A percentile compares a stretch with the other conserved stretches of the same genome.
phyloP scores from a whole-genome alignment of 2,888 invertebrate genomes.

The Elegia similella region DNA sequence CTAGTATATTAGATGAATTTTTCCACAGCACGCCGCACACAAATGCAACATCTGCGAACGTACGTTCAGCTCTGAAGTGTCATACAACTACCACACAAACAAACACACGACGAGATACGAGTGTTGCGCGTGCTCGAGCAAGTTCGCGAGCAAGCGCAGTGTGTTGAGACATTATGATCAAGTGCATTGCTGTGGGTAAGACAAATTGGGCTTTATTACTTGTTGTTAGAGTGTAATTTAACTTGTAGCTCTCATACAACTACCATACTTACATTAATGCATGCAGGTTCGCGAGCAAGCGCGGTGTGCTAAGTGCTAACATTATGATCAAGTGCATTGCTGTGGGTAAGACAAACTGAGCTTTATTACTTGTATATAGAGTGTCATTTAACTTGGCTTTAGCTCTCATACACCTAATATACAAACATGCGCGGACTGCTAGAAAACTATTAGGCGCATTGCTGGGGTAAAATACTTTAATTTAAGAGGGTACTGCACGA shows the following conservation, averaged over 20 bases:
- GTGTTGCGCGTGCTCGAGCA: conserved; percentile 41
- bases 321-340: conserved; percentile 43
- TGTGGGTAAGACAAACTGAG: conserved; percentile 32
- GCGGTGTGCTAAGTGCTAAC: conserved; percentile 39
- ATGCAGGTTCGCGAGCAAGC: conserved; percentile 35
- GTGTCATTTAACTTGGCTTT: too few species aligned
- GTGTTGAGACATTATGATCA: conserved; percentile 44
- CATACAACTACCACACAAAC: conserved; percentile 55
- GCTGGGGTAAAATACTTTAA: too few species aligned
- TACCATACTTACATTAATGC: conserved; percentile 58
- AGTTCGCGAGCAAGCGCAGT: conserved; percentile 36
- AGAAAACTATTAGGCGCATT: conserved; percentile 45
- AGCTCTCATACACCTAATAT: conserved; percentile 50
- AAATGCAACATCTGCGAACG: conserved; percentile 56
- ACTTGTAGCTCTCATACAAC: conserved; percentile 32
- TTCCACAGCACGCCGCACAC: conserved; percentile 44
- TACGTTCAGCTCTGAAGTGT: conserved; percentile 47
- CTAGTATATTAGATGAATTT: neutral
- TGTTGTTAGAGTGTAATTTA: too few species aligned
- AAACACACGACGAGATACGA: conserved; percentile 50
- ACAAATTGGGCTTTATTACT: too few species aligned
- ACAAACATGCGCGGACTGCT: conserved; percentile 36
- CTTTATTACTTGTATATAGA: too few species aligned
- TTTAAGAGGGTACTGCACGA: too few species aligned
- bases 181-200: conserved; percentile 42